These are phyloP conservation scores for Pemphigus obesinymphae DNA, from an alignment of 1,140 invertebrate species.

Conservation along the genomic window DNA sequence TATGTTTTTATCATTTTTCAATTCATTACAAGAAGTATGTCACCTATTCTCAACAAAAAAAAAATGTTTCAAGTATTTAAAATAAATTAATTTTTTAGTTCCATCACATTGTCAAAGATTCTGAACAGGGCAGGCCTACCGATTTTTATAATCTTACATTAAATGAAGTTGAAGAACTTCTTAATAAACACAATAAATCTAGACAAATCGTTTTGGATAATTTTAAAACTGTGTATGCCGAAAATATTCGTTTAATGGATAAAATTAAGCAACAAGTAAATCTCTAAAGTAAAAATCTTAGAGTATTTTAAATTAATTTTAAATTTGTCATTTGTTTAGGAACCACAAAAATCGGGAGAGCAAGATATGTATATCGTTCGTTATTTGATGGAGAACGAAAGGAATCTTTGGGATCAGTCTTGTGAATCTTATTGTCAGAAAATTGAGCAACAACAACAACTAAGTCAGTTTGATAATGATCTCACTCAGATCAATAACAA, in stretches of 20 bases:
- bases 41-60: not conserved
- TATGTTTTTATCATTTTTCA: slow-evolving; percentile 66
- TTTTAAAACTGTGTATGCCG: slow-evolving; percentile 52
- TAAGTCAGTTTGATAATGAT: slow-evolving; percentile 68
- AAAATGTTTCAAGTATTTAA: not conserved
- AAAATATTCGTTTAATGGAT: slow-evolving; percentile 61
- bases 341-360: slow-evolving; percentile 61
- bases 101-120: not conserved
- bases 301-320: not conserved
- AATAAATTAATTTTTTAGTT: not conserved
- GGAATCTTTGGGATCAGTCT: slow-evolving; percentile 57
- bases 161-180: not conserved
- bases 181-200: slow-evolving; percentile 1
- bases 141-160: not conserved
- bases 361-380: slow-evolving; percentile 68
- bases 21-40: slow-evolving; percentile 62
- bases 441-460: slow-evolving; percentile 61
- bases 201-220: slow-evolving; percentile 18
- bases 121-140: not conserved
- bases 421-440: slow-evolving; percentile 59
- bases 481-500: slow-evolving; percentile 68
- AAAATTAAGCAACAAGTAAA: slow-evolving; percentile 62
- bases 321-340: slow-evolving; percentile 52
- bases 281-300: too few species aligned
- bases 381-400: slow-evolving; percentile 56